phyloP scores from a whole-genome alignment of 2,113 vertebrate genomes.

The Oreamnos americanus region DNA sequence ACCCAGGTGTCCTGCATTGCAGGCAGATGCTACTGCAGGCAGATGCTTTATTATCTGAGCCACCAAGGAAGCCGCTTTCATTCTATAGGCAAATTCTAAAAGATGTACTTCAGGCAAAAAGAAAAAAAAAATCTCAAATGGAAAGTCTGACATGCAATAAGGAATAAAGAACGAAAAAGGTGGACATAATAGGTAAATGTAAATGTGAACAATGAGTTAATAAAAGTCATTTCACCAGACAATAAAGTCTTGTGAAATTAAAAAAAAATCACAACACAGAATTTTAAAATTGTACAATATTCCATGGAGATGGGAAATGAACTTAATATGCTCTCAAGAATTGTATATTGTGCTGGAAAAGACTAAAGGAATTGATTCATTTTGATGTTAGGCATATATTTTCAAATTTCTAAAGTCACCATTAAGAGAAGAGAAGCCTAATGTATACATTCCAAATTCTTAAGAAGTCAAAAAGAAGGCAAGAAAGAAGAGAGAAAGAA shows the following conservation, averaged over 20 bases:
- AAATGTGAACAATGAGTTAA: neutral
- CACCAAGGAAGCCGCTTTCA: neutral
- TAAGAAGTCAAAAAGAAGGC: neutral
- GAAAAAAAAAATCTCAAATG: neutral
- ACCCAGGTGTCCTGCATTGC: neutral
- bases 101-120: neutral
- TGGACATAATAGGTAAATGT: neutral
- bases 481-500: neutral
- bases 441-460: neutral
- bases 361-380: neutral
- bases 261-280: neutral
- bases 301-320: neutral
- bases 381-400: neutral
- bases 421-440: neutral
- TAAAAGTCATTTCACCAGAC: neutral
- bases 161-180: neutral
- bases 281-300: neutral
- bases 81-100: neutral
- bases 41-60: neutral
- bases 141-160: neutral
- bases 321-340: neutral
- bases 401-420: neutral
- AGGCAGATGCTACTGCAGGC: neutral
- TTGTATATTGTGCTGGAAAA: neutral
- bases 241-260: neutral